Conservation (phyloP, 2,797 vertebrate species). For the Amphiprion clarkii region DNA sequence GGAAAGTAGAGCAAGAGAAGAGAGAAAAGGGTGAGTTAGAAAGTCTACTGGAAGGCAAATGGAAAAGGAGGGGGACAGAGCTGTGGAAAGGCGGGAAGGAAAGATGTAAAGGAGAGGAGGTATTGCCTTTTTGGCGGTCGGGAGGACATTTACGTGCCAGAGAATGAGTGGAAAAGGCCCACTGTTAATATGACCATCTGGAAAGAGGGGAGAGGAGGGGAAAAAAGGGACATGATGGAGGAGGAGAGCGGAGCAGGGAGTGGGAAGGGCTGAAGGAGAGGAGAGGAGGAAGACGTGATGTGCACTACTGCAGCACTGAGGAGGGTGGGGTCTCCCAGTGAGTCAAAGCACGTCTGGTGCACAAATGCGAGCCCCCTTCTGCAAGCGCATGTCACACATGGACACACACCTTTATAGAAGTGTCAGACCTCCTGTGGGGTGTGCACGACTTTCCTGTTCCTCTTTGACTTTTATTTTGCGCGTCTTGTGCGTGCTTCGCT, state of each 20-base stretch:
- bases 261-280: conserved; percentile 41
- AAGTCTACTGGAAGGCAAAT: conserved; percentile 33
- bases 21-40: conserved; percentile 54
- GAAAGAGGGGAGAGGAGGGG: conserved; percentile 36
- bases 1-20: conserved; percentile 62
- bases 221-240: not conserved
- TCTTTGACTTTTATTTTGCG: not conserved
- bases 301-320: conserved; percentile 75
- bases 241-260: conserved; percentile 17
- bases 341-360: conserved; percentile 65
- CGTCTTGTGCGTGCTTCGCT: not conserved
- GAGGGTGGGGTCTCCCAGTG: conserved; percentile 73
- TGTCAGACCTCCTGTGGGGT: conserved; percentile 40
- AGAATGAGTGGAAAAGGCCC: conserved; percentile 63
- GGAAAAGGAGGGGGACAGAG: conserved; percentile 25
- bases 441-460: conserved; percentile 2
- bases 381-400: conserved; percentile 20
- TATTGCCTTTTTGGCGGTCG: conserved; percentile 45
- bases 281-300: conserved; percentile 54
- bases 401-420: conserved; percentile 21
- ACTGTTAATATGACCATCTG: conserved; percentile 65
- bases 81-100: conserved; percentile 23
- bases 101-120: conserved; percentile 21
- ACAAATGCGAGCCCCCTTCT: conserved; percentile 46
- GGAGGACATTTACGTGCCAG: conserved; percentile 40